These are phyloP conservation scores for Bubalus kerabau DNA, from an alignment of 2,113 vertebrate species.

Conservation along the genomic window DNA sequence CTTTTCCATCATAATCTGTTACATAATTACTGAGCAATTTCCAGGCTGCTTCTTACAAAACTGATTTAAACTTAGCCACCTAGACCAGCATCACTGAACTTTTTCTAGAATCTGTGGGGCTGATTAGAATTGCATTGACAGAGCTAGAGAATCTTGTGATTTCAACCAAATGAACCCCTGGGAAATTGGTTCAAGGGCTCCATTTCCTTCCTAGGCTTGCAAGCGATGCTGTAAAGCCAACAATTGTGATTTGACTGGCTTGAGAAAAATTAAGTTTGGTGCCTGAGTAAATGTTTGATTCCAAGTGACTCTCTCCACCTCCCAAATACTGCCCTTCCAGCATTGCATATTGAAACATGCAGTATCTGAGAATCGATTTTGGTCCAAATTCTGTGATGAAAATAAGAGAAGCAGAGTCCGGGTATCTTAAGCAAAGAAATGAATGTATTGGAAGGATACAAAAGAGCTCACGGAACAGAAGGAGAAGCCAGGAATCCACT, in stretches of 20 bases:
- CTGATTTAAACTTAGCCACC: neutral
- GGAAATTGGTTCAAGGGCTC: neutral
- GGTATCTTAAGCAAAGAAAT: conserved; percentile 11
- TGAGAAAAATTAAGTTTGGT: neutral
- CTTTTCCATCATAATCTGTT: conserved; percentile 11
- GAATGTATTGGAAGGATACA: neutral
- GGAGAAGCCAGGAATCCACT: neutral
- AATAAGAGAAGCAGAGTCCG: neutral
- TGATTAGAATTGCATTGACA: neutral
- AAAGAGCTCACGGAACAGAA: neutral
- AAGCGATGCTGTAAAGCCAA: neutral
- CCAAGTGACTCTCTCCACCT: neutral
- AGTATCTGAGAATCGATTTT: neutral
- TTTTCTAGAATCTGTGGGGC: neutral
- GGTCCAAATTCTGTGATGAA: neutral
- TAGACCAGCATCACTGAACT: neutral
- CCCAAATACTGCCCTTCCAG: neutral
- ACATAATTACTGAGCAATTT: neutral
- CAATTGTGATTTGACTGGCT: neutral
- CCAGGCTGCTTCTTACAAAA: neutral
- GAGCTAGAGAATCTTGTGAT: neutral
- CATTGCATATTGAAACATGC: neutral
- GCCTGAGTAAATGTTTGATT: conserved; percentile 22
- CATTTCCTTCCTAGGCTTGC: neutral
- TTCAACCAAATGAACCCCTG: neutral